phyloP scores from a whole-genome alignment of 1,140 invertebrate genomes.

The Babylonia areolata region DNA sequence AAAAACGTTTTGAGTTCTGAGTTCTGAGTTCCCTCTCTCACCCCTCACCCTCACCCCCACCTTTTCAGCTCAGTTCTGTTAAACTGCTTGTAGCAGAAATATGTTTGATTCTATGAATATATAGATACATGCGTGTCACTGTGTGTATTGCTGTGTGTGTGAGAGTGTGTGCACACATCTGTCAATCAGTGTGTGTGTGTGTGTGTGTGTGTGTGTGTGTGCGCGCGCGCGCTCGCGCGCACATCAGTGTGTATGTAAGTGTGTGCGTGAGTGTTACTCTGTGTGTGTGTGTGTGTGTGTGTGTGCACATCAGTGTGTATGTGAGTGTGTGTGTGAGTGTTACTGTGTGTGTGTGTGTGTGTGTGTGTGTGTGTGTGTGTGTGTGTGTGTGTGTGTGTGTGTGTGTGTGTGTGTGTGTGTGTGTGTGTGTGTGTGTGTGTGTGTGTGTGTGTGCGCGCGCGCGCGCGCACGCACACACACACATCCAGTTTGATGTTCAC shows the following conservation, averaged over 20 bases:
- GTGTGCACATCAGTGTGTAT: not conserved
- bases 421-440: constrained; percentile 1
- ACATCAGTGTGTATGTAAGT: not conserved
- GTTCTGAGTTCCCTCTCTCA: too few species aligned
- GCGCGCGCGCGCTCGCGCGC: not conserved
- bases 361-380: not conserved
- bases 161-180: too few species aligned
- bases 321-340: too few species aligned
- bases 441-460: not conserved
- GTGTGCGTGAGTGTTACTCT: not conserved
- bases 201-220: not conserved
- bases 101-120: too few species aligned
- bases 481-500: too few species aligned
- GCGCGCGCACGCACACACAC: not conserved
- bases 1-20: too few species aligned
- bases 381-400: not conserved
- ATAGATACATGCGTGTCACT: too few species aligned
- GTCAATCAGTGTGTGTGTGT: not conserved
- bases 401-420: not conserved
- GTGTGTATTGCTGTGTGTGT: too few species aligned
- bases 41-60: too few species aligned
- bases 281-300: not conserved
- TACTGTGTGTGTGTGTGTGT: too few species aligned
- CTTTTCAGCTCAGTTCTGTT: too few species aligned
- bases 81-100: too few species aligned